Evolutionary conservation across 2,888 invertebrate species (phyloP), one percentile per base, ranked within the genome.

Genomic region (Idaea biselata): DNA sequence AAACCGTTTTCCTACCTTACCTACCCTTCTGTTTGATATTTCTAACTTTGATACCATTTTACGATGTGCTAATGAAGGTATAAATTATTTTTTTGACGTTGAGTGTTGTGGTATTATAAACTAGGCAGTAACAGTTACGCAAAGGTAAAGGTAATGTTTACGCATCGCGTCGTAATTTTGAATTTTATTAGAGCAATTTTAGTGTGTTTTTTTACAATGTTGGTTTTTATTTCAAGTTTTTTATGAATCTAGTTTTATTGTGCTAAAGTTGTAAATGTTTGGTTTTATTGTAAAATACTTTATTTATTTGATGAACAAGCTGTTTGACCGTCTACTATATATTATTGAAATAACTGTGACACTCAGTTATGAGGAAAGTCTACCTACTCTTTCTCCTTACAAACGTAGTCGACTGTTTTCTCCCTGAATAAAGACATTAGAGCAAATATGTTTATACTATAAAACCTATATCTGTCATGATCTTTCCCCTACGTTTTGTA

Each of bases 31-130:
- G 65, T 70, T 72, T 72, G 70, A 70, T 70, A 70, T 68, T 66
- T 63, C 62, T 58, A 68, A 67, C 59, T 72, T 65, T 70, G 72
- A 64, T 72, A 70, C 66, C 65, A 58, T 58, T 72, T 72, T 70
- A 72, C 68, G 70, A 72, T 54, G 72, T 72, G 72, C 68, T 72
- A 72, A 72, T 72, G 72, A 72, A 70, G 65, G 67, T 63, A 67
- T 72, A 70, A 72, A 72, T 72, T 66, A 70, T 70, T 68, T 71
- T 25, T 68, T 64, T 64, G 68, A 70, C 72, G 70, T 68, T 25
- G 66, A 69, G 65, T 71, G 62, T 63, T 60, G 65, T 64, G 66
- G 57, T 44, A 44, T 44, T 44, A 44, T 44, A 44, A 44, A 44
- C 44, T 44, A 44, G 44, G 44, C 11, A 44, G 44, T 44, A 14